phyloP scores from a whole-genome alignment of 2,888 invertebrate species.

The Caenorhabditis sinica region DNA sequence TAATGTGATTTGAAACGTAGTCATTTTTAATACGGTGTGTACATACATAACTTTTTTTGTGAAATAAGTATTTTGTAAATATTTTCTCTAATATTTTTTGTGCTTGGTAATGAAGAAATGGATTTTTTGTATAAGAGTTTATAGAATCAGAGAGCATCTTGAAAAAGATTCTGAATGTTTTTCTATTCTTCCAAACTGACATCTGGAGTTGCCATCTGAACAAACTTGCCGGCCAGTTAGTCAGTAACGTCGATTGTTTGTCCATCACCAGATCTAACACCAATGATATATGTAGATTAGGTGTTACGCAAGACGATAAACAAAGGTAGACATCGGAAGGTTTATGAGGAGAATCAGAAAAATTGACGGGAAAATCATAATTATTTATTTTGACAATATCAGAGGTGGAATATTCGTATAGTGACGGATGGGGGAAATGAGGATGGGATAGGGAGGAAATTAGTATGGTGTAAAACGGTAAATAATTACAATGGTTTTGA shows the following conservation, averaged over 20 bases:
- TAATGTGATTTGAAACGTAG: slow-evolving; percentile 2
- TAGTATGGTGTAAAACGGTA: not conserved
- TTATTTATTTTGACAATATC: not conserved
- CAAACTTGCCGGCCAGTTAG: slow-evolving; percentile 27
- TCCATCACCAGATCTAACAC: slow-evolving; percentile 1
- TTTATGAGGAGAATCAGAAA: not conserved
- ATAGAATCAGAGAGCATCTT: no score
- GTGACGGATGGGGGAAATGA: not conserved
- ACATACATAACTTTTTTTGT: not conserved
- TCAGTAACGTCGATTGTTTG: not conserved
- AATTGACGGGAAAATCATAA: not conserved
- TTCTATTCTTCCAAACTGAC: not conserved
- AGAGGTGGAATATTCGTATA: not conserved
- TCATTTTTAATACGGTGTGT: slow-evolving; percentile 6
- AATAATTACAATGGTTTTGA: not conserved
- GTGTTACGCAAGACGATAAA: slow-evolving; percentile 35
- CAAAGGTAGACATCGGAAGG: not conserved
- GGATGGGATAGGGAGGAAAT: not conserved
- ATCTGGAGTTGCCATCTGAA: slow-evolving; percentile 44
- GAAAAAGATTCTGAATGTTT: not conserved
- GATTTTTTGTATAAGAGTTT: no score
- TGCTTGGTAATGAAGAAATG: no score
- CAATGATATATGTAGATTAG: slow-evolving; percentile 16
- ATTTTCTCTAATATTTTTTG: no score
- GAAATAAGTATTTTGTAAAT: no score